Conservation (phyloP, 53 echinoderm and acorn worm species). For the Echinometra lucunter region DNA sequence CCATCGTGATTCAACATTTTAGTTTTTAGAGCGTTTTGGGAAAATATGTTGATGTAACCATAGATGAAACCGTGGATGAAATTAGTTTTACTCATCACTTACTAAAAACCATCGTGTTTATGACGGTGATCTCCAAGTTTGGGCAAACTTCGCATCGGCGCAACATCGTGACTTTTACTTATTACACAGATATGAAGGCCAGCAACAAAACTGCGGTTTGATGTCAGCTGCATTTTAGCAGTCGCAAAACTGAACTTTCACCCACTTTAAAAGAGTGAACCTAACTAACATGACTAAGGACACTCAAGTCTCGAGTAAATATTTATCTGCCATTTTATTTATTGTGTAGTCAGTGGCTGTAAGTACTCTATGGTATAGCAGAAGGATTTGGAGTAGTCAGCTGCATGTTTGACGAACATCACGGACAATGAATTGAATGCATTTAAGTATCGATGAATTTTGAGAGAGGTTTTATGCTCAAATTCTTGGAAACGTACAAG, state of each 20-base stretch:
- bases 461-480: not conserved
- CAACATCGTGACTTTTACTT: too few species aligned
- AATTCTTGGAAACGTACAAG: not conserved
- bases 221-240: too few species aligned
- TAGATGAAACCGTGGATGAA: too few species aligned
- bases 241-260: not conserved
- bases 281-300: not conserved
- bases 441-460: not conserved
- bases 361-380: not conserved
- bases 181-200: too few species aligned
- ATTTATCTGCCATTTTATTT: constrained; percentile 22
- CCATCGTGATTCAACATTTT: too few species aligned
- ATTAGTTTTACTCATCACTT: too few species aligned
- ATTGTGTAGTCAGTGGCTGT: not conserved
- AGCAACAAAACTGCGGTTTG: too few species aligned
- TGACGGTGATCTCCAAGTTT: too few species aligned
- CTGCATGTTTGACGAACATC: constrained; percentile 7
- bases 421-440: not conserved
- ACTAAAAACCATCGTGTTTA: too few species aligned
- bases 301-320: not conserved
- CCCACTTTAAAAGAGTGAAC: not conserved
- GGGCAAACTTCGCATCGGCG: too few species aligned
- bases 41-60: too few species aligned
- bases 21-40: too few species aligned
- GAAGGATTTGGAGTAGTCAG: not conserved